Evolutionary conservation across 1,140 invertebrate genomes (phyloP).

Genomic region (Anastrepha ludens): DNA sequence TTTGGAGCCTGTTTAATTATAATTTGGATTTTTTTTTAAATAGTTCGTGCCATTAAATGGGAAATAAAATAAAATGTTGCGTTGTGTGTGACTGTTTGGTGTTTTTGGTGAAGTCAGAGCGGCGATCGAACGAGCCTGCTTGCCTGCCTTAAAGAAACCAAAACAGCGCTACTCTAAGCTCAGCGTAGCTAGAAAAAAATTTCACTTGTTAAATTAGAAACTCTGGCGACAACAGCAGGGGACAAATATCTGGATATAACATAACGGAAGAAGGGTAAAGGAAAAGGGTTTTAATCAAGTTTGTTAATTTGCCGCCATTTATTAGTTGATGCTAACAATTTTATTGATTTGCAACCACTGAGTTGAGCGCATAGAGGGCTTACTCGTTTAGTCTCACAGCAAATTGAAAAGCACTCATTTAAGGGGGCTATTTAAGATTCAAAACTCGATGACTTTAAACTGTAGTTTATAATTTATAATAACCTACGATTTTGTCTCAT

Average conservation of each 20-base stretch:
- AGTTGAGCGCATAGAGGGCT: neutral
- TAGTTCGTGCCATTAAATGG: constrained; percentile 23
- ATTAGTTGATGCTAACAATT: constrained; percentile 12
- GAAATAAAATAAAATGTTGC: constrained; percentile 22
- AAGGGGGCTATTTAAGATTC: neutral
- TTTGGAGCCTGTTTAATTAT: neutral
- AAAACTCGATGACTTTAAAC: constrained; percentile 34
- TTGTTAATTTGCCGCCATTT: constrained; percentile 49
- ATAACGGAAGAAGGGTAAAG: neutral
- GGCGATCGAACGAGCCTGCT: neutral
- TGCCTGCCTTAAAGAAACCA: constrained; percentile 8
- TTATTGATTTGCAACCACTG: neutral
- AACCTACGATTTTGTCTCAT: neutral
- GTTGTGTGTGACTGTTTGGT: constrained; percentile 16
- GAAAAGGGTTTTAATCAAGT: constrained; percentile 45
- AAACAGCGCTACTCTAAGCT: neutral
- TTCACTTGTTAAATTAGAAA: constrained; percentile 33
- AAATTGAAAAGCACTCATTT: neutral
- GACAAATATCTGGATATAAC: neutral
- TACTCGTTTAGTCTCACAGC: neutral
- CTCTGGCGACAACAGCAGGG: neutral
- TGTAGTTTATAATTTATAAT: constrained; percentile 6
- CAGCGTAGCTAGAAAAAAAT: neutral
- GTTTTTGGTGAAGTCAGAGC: neutral
- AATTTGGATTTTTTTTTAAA: constrained; percentile 18